phyloP scores from a whole-genome alignment of 2,113 vertebrate species.

The Pogonocichla stellata region DNA sequence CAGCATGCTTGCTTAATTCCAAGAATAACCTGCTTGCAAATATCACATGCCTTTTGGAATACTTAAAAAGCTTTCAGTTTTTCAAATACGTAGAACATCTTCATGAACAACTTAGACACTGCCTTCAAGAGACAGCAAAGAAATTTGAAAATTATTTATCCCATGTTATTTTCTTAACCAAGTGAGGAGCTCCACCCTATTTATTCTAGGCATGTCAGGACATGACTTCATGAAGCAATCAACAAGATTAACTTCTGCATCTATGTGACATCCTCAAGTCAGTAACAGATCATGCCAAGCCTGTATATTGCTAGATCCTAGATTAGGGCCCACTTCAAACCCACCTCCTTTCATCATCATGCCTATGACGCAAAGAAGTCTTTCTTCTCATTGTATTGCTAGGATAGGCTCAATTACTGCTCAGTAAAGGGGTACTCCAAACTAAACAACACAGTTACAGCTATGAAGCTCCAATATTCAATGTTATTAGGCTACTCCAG shows the following conservation, averaged over 20 bases:
- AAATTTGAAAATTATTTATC: background rate
- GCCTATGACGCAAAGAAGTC: background rate
- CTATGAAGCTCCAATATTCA: background rate
- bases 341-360: background rate
- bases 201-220: background rate
- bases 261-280: background rate
- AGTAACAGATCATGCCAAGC: background rate
- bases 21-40: slow-evolving; percentile 16
- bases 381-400: background rate
- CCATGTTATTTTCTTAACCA: background rate
- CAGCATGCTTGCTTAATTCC: background rate
- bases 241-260: background rate
- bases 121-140: background rate
- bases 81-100: background rate
- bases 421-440: background rate
- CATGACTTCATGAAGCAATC: background rate
- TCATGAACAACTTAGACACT: background rate
- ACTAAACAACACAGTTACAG: background rate
- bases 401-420: background rate
- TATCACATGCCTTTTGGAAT: background rate
- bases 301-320: background rate
- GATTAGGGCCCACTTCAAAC: background rate
- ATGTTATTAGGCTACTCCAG: background rate
- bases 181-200: background rate
- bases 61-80: background rate